Evolutionary conservation across 2,113 vertebrate genomes (phyloP).

Genomic region (Chunga burmeisteri): DNA sequence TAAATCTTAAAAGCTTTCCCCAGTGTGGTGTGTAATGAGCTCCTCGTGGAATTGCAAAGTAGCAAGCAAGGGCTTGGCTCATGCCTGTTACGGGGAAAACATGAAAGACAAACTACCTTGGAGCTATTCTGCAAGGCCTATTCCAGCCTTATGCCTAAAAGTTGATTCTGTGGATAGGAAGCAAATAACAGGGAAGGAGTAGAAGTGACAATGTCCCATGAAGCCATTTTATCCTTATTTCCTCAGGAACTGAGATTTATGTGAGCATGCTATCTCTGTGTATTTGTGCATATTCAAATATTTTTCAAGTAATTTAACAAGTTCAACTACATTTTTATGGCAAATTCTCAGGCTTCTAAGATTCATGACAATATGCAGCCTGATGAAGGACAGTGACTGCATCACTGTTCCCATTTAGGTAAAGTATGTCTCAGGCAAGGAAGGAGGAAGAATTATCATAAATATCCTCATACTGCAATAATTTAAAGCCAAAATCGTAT

Average conservation of each 20-base stretch:
- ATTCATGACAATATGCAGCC: not conserved
- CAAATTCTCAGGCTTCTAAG: not conserved
- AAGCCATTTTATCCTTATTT: not conserved
- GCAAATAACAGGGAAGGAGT: not conserved
- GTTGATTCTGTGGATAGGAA: not conserved
- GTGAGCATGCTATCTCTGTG: not conserved
- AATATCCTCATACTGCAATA: not conserved
- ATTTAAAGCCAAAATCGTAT: not conserved
- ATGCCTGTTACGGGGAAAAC: not conserved
- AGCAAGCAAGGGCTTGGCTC: not conserved
- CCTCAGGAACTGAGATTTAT: not conserved
- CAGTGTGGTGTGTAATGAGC: not conserved
- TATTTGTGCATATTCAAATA: not conserved
- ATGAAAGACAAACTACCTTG: not conserved
- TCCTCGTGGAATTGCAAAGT: not conserved
- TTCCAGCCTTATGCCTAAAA: not conserved
- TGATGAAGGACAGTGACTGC: not conserved
- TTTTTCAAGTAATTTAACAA: not conserved
- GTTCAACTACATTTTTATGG: not conserved
- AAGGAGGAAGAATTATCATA: not conserved
- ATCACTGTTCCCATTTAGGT: not conserved
- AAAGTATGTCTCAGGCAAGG: not conserved
- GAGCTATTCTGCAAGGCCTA: not conserved
- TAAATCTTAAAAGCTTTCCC: not conserved
- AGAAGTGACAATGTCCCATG: not conserved